Evolutionary conservation across 2,113 vertebrate species (phyloP), one percentile per base, ranked within the genome.

Genomic region (Nettapus auritus): DNA sequence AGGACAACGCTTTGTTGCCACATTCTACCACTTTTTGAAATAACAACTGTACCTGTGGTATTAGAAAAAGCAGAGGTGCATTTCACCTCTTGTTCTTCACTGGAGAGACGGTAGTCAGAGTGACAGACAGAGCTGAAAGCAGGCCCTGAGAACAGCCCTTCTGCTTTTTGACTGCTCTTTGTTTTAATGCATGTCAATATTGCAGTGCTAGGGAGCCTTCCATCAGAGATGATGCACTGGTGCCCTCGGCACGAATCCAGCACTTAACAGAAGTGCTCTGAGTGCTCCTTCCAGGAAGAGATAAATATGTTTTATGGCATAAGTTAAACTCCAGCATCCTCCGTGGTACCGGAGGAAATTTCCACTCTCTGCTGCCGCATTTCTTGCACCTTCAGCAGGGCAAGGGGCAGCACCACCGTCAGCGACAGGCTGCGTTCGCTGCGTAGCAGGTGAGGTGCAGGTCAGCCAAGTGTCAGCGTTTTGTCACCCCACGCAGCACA

Each of bases 201-300:
- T 81, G 90, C 86, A 84, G 48, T 16, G n/a, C 56, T 94, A 78
- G 91, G 50, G 88, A 36, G 63, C 48, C 80, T 93, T 95, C 86
- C 66, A 68, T 79, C 50, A 53, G 77, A 75, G 57, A 50, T 83
- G 88, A 84, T 94, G 79, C 70, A 56, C 60, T 68, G 2, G 64
- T 93, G 62, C 77, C 70, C 75, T 66, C 70, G 93, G 88, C 63
- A 77, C 46, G 55, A 93, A 82, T 78, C 90, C 94, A 82, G 77
- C 81, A 74, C 81, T 94, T 96, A 93, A 82, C 89, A 77, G 70
- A 95, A 93, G 38, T 44, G 75, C 79, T 93, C 88, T 0, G 1
- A 94, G 85, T 46, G 29, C 77, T 93, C 87, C 79, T 96, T 95
- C 87, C 91, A 94, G 89, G 89, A 95, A 95, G 83, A 69, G 50